Conservation (phyloP, 2,113 vertebrate species). For the Chionomys nivalis region DNA sequence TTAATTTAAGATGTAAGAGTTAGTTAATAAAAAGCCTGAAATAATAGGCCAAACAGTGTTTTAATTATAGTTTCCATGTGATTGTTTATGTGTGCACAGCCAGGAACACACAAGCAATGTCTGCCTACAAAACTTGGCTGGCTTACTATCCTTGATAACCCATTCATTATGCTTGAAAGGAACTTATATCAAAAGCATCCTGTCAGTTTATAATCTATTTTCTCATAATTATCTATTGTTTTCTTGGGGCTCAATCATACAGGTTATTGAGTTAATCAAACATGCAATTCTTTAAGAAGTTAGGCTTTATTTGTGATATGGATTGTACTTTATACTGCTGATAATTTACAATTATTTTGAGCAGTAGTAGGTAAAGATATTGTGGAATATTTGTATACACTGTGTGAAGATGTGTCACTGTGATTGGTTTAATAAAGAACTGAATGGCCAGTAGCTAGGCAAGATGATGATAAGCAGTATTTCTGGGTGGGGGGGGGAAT, state of each 20-base stretch:
- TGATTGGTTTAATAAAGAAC: neutral
- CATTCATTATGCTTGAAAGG: neutral
- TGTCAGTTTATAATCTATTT: neutral
- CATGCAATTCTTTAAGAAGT: conserved; percentile 8
- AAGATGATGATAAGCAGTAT: neutral
- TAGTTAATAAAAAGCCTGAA: too few relatives aligned
- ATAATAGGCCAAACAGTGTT: too few relatives aligned
- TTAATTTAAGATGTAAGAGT: too few relatives aligned
- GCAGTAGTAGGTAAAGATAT: neutral
- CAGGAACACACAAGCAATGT: too few relatives aligned
- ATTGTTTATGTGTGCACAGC: too few relatives aligned
- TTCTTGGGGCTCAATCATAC: neutral
- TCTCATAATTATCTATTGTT: neutral
- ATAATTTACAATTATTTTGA: neutral
- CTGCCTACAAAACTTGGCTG: neutral
- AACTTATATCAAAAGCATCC: neutral
- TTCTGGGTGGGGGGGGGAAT: neutral
- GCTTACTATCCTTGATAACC: neutral
- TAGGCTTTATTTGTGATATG: conserved; percentile 49
- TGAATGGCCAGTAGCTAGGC: neutral
- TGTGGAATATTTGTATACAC: neutral
- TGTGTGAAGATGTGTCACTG: neutral
- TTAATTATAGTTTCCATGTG: too few relatives aligned
- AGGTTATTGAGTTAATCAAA: neutral
- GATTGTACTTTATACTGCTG: neutral